Conservation (phyloP, 2,888 invertebrate genomes). For the Marasmarcha lunaedactyla region DNA sequence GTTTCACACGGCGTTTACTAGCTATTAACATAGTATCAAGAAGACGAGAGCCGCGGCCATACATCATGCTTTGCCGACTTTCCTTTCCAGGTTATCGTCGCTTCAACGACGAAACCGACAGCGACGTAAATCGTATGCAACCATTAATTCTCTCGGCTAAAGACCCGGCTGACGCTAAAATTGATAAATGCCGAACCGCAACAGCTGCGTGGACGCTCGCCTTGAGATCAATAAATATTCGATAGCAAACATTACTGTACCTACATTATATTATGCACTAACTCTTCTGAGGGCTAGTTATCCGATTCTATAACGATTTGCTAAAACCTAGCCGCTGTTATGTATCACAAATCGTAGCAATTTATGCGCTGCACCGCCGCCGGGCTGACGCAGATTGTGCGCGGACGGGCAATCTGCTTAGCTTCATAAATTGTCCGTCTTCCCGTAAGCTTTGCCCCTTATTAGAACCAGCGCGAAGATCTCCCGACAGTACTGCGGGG, state of each 20-base stretch:
- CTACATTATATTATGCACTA: neutral
- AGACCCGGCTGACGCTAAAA: too few relatives aligned
- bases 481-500: slow-evolving; percentile 30
- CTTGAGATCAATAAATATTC: neutral
- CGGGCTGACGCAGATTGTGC: slow-evolving; percentile 10
- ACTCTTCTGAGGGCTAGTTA: slow-evolving; percentile 17
- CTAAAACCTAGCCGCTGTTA: slow-evolving; percentile 31
- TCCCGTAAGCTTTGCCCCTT: slow-evolving; percentile 31
- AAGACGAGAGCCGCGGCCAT: slow-evolving; percentile 23
- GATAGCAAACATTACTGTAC: neutral
- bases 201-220: neutral
- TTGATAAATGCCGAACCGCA: too few relatives aligned
- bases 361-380: slow-evolving; percentile 34
- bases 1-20: slow-evolving; percentile 40
- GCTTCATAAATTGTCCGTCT: slow-evolving; percentile 47
- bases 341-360: slow-evolving; percentile 39
- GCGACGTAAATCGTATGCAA: neutral
- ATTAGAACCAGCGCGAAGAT: slow-evolving; percentile 22
- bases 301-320: slow-evolving; percentile 45
- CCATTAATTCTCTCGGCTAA: too few relatives aligned
- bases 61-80: slow-evolving; percentile 16
- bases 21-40: slow-evolving; percentile 47
- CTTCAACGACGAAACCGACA: neutral
- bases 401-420: slow-evolving; percentile 41
- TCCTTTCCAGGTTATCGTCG: neutral